Evolutionary conservation across 1,140 invertebrate species (phyloP), one percentile per base, ranked within the genome.

Genomic region (Calephelis virginiensis): DNA sequence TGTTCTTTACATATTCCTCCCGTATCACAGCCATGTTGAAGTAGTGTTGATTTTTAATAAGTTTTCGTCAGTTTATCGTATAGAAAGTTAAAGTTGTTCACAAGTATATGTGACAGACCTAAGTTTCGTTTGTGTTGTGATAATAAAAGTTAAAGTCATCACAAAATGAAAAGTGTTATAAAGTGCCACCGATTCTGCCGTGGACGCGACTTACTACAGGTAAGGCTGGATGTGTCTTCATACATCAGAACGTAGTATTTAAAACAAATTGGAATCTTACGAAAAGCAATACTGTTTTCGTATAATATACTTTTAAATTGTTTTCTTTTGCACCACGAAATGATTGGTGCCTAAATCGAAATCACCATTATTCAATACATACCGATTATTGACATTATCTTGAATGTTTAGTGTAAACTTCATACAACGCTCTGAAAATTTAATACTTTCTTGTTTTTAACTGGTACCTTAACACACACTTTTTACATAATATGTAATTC

Each of bases 21-120:
- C 82, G 76, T 85, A 90, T 86, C 82, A 89, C 89, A 90, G 86
- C 89, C 89, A 91, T 91, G 89, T 91, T 90, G 86, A 86, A 91
- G 89, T 91, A 91, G 89, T 91, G 89, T 89, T 89, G 83, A 88
- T 89, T 89, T 89, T 85, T 83, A 56, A 74, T 91, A 84, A 89
- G 89, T 90, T 90, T 82, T 82, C 85, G 85, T 85, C 83, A 88
- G 85, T 89, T 82, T 85, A 83, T 84, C 72, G 86, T 87, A 82
- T 75, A 77, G 64, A 85, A 89, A 86, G 83, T 89, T 81, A 78
- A 84, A 85, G 85, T 88, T 83, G 75, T 76, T 83, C 86, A 89
- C 86, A 87, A 90, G 85, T 91, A 86, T 75, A 87, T 89, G 86
- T 91, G 86, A 89, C 82, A 91, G 86, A 90, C 85, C 80, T 72